Conservation (phyloP, 2,888 invertebrate species). For the Habrosyne pyritoides region DNA sequence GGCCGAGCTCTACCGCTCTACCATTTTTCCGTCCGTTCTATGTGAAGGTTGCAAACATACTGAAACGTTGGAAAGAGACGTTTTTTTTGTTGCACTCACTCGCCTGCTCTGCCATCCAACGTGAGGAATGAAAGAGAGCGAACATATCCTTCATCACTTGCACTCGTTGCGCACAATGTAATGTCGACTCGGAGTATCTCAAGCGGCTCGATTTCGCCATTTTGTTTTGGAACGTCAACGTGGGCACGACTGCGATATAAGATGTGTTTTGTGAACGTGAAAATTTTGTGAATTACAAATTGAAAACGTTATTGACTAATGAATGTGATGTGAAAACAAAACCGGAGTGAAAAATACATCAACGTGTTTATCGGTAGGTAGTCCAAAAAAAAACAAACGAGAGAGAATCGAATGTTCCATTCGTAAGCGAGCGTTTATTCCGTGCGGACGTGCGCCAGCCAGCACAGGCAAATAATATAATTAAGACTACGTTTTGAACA, state of each 20-base stretch:
- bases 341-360: not conserved
- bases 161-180: conserved; percentile 12
- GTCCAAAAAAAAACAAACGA: not conserved
- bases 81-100: not conserved
- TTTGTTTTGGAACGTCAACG: conserved; percentile 40
- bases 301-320: not conserved
- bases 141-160: conserved; percentile 11
- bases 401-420: not conserved
- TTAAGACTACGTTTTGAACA: no score
- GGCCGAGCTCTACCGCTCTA: not conserved
- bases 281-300: conserved; percentile 14
- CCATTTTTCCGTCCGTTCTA: not conserved
- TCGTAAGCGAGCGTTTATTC: not conserved
- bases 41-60: not conserved
- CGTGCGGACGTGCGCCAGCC: conserved; percentile 14
- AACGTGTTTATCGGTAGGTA: not conserved
- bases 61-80: conserved; percentile 3
- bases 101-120: conserved; percentile 8
- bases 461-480: no score
- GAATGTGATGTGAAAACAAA: conserved; percentile 16
- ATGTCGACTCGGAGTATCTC: conserved; percentile 17
- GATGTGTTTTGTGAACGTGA: conserved; percentile 30
- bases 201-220: conserved; percentile 33
- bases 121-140: conserved; percentile 23
- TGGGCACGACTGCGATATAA: conserved; percentile 33